Base-by-base conservation (phyloP, 2,888 invertebrate species). In the Meganola albula region DNA sequence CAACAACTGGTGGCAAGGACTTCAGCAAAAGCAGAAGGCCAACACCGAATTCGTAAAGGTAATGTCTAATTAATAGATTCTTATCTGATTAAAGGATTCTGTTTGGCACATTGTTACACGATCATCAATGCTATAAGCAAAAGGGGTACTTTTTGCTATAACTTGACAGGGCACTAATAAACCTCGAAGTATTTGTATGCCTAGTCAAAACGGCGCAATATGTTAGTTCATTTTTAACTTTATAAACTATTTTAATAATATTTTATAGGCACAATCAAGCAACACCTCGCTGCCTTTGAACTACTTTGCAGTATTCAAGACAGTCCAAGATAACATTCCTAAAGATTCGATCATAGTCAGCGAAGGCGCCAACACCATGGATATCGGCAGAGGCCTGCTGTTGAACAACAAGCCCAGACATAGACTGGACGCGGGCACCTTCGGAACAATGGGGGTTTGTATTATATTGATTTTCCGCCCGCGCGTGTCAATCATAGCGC, bases 301-400 rank as follows among this genome's bases (percentile, higher is more conserved):
- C 79, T 99, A 98, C 77, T 98, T 96, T 67, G 91, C 97, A 0
- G 97, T 96, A 2, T 96, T 97, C 71, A 91, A 93, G 70, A 90
- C 93, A 44, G 89, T 98, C 27, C 92, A 93, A 58, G 88, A 91
- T 25, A 73, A 87, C 33, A 88, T 96, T 36, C 95, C 96, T 0
- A 87, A 89, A 63, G 93, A 98, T 77, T 91, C 93, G 3, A 90
- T 98, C 9, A 95, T 99, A 39, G 94, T 98, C 13, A 98, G 97
- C 64, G 98, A 99, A 80, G 99, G 98, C 11, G 98, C 98, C 18
- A 98, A 98, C 74, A 99, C 98, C 0, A 99, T 99, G 99, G 98
- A 99, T 67, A 98, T 98, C 63, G 98, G 98, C 0, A 88, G 98
- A 25, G 91, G 96, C 0, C 90, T 98, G 78, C 78, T 98, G 20